Percentiles rank a stretch among this genome's conserved stretches.
Conservation (phyloP, 1,140 invertebrate species). For the Cylas formicarius region DNA sequence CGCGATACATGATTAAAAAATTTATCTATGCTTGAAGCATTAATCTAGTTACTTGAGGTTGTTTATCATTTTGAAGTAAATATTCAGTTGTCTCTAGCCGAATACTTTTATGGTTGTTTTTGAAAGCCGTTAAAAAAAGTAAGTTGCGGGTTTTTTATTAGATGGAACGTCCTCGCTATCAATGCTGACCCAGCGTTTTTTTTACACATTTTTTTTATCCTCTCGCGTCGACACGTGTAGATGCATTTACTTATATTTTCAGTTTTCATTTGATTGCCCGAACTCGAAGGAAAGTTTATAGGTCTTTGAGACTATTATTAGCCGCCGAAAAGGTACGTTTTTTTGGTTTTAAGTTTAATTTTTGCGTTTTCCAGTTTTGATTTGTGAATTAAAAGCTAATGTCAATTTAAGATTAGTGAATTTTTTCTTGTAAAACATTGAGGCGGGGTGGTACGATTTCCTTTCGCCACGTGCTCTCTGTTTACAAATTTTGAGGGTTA, state of each 20-base stretch:
- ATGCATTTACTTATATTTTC: constrained; percentile 21
- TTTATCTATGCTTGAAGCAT: too few relatives aligned
- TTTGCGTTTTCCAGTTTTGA: background rate
- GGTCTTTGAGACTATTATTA: constrained; percentile 8
- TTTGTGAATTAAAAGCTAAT: constrained; percentile 3
- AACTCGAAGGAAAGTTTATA: constrained; percentile 5
- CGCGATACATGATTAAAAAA: too few relatives aligned
- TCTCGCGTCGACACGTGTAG: constrained; percentile 21
- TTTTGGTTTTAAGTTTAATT: background rate
- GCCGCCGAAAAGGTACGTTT: constrained; percentile 10
- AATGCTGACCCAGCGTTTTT: too few relatives aligned
- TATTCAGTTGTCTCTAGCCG: too few relatives aligned
- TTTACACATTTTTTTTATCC: too few relatives aligned
- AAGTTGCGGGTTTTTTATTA: too few relatives aligned
- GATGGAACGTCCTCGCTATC: too few relatives aligned
- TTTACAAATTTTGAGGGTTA: constrained; percentile 19
- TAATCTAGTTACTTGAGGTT: too few relatives aligned
- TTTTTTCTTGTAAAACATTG: constrained; percentile 6
- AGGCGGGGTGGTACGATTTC: constrained; percentile 25
- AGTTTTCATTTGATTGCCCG: constrained; percentile 18
- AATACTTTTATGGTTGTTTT: too few relatives aligned
- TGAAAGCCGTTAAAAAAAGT: too few relatives aligned
- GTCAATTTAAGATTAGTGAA: constrained; percentile 12
- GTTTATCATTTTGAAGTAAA: too few relatives aligned
- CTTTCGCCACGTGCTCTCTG: constrained; percentile 32